These are phyloP conservation scores for Mizuhopecten yessoensis DNA, from an alignment of 1,140 invertebrate species.

Conservation along the genomic window DNA sequence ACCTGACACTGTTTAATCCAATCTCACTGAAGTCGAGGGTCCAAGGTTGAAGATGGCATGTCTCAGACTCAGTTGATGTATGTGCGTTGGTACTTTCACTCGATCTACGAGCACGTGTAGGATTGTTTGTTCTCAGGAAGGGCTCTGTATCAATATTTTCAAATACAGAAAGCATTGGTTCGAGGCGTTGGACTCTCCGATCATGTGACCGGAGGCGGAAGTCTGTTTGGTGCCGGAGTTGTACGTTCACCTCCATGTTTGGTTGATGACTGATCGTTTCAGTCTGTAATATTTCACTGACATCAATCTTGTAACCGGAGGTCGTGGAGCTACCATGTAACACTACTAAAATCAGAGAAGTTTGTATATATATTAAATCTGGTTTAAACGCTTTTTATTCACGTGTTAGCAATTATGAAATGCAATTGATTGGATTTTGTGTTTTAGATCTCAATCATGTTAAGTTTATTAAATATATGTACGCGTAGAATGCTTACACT, in stretches of 20 bases:
- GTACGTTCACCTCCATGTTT: not conserved
- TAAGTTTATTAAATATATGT: too few relatives aligned
- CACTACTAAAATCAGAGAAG: too few relatives aligned
- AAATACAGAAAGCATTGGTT: not conserved
- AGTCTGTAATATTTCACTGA: not conserved
- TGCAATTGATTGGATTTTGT: too few relatives aligned
- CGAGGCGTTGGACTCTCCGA: not conserved
- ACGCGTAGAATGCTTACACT: too few relatives aligned
- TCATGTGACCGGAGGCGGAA: not conserved
- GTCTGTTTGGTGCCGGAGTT: not conserved
- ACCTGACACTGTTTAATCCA: not conserved
- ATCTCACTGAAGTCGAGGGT: not conserved
- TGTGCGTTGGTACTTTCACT: not conserved
- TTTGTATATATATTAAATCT: too few relatives aligned
- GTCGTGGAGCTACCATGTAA: not conserved
- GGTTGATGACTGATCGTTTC: not conserved
- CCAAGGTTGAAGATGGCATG: not conserved
- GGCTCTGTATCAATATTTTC: constrained; percentile 8
- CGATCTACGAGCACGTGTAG: not conserved
- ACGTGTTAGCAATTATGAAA: too few relatives aligned
- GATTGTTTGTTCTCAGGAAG: not conserved
- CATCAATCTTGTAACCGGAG: not conserved
- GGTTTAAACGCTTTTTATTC: too few relatives aligned
- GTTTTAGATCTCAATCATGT: too few relatives aligned
- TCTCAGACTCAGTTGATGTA: not conserved